Evolutionary conservation across 2,888 invertebrate genomes (phyloP), one percentile per base, ranked within the genome.

Genomic region (Muschampia plurimacula): DNA sequence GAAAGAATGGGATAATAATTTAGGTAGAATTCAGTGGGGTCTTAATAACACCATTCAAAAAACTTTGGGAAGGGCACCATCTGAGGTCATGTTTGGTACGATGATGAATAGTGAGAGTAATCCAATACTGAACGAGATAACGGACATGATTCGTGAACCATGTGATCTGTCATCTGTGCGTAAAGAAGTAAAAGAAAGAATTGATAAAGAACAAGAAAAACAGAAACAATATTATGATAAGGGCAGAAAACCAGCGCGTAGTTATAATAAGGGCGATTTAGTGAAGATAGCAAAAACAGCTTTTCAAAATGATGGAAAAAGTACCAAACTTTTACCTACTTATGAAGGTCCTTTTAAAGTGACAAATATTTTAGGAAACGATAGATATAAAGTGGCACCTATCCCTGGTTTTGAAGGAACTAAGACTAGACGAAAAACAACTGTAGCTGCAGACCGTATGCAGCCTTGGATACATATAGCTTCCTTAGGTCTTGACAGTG

Each of bases 381-480:
- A 55, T 55, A 22, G 55, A 28, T 55, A 55, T 10, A 55, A 55
- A 10, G 5, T 55, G 4, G 55, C 55, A 1, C 55, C 55, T 22
- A 55, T 76, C 1, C 55, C 55, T 2, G 55, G 55, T 10, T 55
- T 55, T 22, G 55, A 55, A 10, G 55, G 55, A 10, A 55, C 22
- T 22, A 55, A 10, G 22, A 55, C 22, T 22, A 55, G 22, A 22
- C 55, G 55, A 2, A 55, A 55, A 55, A 55, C 55, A 22, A 55
- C 15, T 55, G 55, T 55, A 9, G 55, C 55, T 9, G 22, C 55
- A 10, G 55, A 55, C 10, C 55, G 55, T 1, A 55, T 55, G 55
- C 22, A 55, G 10, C 55, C 55, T 9, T 55, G 55, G 55, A 55
- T 55, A 55, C 55, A 55, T 10, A 10, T 55, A 22, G 22, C 55